Percentiles rank a stretch among this genome's conserved stretches.
Evolutionary conservation across 2,888 invertebrate species (phyloP).

Genomic region (Thymelicus acteon): DNA sequence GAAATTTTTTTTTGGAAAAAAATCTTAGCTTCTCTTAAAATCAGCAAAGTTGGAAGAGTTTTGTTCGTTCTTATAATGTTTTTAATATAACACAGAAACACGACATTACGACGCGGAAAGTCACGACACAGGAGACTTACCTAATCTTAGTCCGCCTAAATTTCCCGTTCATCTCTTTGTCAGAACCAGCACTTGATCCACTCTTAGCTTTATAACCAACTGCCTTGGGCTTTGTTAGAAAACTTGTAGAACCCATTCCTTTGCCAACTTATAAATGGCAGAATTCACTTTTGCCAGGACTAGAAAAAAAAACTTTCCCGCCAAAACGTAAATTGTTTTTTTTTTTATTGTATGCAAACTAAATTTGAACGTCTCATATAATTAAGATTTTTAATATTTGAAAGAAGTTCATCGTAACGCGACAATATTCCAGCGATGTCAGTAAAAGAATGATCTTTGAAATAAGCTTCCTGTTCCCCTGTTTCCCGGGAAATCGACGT

Average conservation of each 20-base stretch:
- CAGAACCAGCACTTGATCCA: constrained; percentile 75
- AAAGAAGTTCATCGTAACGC: constrained; percentile 4
- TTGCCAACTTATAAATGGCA: constrained; percentile 14
- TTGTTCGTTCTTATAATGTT: no score
- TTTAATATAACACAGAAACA: no score
- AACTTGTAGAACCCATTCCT: constrained; percentile 79
- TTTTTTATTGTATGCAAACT: background rate
- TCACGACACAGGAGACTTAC: constrained; percentile 49
- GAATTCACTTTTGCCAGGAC: constrained; percentile 1
- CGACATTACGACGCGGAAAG: no score
- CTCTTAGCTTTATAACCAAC: constrained; percentile 70
- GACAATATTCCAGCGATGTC: constrained; percentile 24
- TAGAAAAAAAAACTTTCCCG: constrained; percentile 18
- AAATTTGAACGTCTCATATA: background rate
- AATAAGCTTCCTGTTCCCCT: constrained; percentile 33
- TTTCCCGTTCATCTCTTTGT: constrained; percentile 78
- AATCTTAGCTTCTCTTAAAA: no score
- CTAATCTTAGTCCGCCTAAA: constrained; percentile 72
- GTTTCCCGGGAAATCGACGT: constrained; percentile 36
- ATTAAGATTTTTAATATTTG: background rate
- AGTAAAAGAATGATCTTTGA: constrained; percentile 30
- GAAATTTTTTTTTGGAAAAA: background rate
- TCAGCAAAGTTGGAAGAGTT: no score
- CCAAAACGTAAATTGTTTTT: constrained; percentile 8
- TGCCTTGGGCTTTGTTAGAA: constrained; percentile 70